Evolutionary conservation across 2,888 invertebrate species (phyloP).

Genomic region (Ectemnius lituratus): DNA sequence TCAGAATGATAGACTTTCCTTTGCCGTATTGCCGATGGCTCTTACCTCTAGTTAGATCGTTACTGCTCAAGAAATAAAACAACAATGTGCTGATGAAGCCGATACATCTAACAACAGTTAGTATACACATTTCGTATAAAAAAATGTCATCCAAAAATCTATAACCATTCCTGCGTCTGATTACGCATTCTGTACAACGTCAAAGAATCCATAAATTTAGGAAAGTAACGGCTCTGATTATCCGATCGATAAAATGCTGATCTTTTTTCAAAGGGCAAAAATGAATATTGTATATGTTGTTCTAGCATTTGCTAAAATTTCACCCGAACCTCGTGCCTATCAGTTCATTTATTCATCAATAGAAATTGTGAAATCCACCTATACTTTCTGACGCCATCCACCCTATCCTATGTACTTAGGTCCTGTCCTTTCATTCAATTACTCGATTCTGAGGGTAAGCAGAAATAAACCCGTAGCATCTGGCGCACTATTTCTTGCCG

Average conservation of each 20-base stretch:
- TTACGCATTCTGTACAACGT: constrained; percentile 51
- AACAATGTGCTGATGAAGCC: constrained; percentile 28
- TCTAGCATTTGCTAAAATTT: constrained; percentile 38
- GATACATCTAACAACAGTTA: constrained; percentile 34
- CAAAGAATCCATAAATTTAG: constrained; percentile 50
- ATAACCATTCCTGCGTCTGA: constrained; percentile 42
- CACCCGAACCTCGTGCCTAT: constrained; percentile 42
- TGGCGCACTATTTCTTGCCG: too few species aligned
- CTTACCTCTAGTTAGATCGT: neutral
- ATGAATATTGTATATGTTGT: constrained; percentile 21
- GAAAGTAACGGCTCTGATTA: constrained; percentile 41
- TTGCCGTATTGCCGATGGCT: neutral
- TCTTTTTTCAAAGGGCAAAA: constrained; percentile 38
- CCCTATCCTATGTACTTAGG: constrained; percentile 2
- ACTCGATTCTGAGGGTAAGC: too few species aligned
- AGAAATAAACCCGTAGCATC: too few species aligned
- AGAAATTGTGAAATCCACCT: constrained; percentile 29
- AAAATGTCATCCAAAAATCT: constrained; percentile 48
- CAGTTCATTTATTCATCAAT: constrained; percentile 24
- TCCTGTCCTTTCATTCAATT: too few species aligned
- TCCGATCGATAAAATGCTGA: constrained; percentile 27
- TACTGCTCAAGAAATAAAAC: constrained; percentile 23
- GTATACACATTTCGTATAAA: constrained; percentile 50
- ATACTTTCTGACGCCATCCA: constrained; percentile 22
- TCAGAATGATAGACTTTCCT: constrained; percentile 6